Evolutionary conservation across 2,888 invertebrate genomes (phyloP), one percentile per base, ranked within the genome.

Genomic region (Oithona nana): DNA sequence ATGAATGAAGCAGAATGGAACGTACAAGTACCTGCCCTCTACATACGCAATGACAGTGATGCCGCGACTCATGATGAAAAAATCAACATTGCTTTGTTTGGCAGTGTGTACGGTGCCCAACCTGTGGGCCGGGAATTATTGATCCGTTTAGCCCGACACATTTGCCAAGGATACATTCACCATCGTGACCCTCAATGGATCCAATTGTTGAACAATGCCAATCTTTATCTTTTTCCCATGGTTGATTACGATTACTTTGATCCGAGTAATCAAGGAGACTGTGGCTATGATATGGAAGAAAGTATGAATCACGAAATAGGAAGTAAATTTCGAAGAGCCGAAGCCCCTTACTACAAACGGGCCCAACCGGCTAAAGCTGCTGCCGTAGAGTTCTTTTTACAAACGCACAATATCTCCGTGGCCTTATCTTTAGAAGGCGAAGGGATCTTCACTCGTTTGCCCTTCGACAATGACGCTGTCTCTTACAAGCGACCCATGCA

Each of bases 61-160:
- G 63, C 64, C 49, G 68, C 67, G 26, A 65, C 65, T 56, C 66
- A 66, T 16, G 65, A 68, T 60, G 59, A 64, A 69, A 88, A 88
- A 71, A 78, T 77, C 1, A 89, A 90, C 74, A 83, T 86, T 69
- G 86, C 87, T 69, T 78, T 93, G 20, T 83, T 84, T 0, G 90
- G 92, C 65, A 88, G 88, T 61, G 72, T 89, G 59, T 87, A 83
- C 71, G 83, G 81, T 0, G 81, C 84, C 0, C 84, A 92, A 70
- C 86, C 88, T 0, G 75, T 86, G 20, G 89, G 90, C 0, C 80
- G 90, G 61, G 93, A 94, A 73, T 76, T 94, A 64, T 74, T 84
- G 0, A 70, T 90, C 0, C 83, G 90, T 72, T 77, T 94, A 67
- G 85, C 86, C 0, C 79, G 87, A 0, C 92, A 93, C 74, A 73